These are phyloP conservation scores for Dasypus novemcinctus DNA, from an alignment of 2,113 vertebrate species.

Conservation along the genomic window DNA sequence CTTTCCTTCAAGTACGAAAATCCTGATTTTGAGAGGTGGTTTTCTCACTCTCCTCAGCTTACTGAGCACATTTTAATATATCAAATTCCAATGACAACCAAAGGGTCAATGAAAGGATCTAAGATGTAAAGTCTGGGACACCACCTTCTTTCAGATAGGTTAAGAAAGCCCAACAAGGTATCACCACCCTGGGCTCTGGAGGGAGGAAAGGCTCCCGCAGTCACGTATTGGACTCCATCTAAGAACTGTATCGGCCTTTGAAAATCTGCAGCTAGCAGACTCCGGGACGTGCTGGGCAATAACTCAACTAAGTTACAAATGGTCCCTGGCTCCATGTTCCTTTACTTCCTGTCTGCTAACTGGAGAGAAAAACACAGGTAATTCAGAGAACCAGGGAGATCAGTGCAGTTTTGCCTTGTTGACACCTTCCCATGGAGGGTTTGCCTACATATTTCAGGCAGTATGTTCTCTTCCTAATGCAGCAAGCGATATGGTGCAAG, in stretches of 20 bases:
- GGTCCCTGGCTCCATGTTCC: background rate
- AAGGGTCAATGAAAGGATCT: background rate
- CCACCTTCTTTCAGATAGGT: background rate
- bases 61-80: background rate
- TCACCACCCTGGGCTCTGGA: background rate
- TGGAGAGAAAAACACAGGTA: background rate
- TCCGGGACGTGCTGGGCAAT: no score
- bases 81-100: background rate
- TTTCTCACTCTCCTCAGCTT: no score
- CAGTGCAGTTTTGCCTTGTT: background rate
- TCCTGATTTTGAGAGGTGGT: no score
- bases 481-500: background rate
- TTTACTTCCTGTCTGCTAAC: background rate
- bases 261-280: background rate
- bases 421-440: background rate
- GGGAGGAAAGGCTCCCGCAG: no score
- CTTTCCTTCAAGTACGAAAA: no score
- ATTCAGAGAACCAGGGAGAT: background rate
- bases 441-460: background rate
- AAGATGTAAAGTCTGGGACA: background rate
- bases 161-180: rapidly evolving
- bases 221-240: no score
- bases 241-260: background rate
- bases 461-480: background rate
- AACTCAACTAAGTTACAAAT: no score